Evolutionary conservation across 1,140 invertebrate species (phyloP), one percentile per base, ranked within the genome.

Genomic region (Cydia pomonella): DNA sequence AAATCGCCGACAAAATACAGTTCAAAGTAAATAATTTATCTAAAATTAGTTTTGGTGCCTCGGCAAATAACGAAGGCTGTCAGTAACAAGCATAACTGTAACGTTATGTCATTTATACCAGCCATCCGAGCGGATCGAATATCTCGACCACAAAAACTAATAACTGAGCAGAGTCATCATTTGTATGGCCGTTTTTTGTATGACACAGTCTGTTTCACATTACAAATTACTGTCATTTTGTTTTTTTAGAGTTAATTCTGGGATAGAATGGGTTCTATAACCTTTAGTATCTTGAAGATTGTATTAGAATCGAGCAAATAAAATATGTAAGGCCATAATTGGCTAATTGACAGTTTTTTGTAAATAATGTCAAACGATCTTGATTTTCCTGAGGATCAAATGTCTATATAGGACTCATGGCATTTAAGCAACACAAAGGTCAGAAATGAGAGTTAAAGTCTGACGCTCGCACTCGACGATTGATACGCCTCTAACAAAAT

Each of bases 171-270:
- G 62, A 64, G 25, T 33, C 63, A 18, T 69, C 64, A 9, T 69
- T 41, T 69, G 64, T 69, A n/a, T 69, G 29, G 29, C n/a, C 25
- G 29, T 38, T 69, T 66, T 69, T 38, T 69, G 64, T 66, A 29
- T 66, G 64, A 38, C 33, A 69, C 64, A 69, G 64, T 69, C 64
- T 69, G 21, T 69, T 69, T 69, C 64, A 66, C 63, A n/a, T 69
- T 27, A 18, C 29, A 69, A 69, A 69, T 33, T 38, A 38, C n/a
- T 41, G 64, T 6, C 7, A 69, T 69, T 41, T 69, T 33, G 64
- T 69, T 38, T 69, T 69, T 69, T 69, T 2, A 62, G 9, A 25
- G 23, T 23, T 23, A 33, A 66, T 0, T 33, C 25, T 66, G 63
- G 25, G 23, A 29, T 66, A 6, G 33, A 33, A 9, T 18, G 64